phyloP scores from a whole-genome alignment of 2,888 invertebrate genomes.

The Elgonia sp. region DNA sequence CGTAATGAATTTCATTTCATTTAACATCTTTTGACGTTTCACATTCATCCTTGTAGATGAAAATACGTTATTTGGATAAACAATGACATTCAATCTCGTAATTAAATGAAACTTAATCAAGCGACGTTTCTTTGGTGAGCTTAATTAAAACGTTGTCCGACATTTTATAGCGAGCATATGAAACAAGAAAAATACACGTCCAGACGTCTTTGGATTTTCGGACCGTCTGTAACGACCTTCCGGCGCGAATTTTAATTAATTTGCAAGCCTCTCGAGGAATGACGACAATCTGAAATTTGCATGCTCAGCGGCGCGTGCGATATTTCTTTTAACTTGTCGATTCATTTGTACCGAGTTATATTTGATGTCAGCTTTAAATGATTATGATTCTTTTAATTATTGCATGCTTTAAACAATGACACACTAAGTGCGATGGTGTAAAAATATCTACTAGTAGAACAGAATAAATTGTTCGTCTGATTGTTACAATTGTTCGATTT shows the following conservation, averaged over 20 bases:
- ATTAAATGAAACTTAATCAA: constrained; percentile 58
- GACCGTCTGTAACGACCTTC: constrained; percentile 39
- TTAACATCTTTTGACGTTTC: constrained; percentile 40
- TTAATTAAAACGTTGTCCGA: constrained; percentile 56
- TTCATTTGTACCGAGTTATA: constrained; percentile 27
- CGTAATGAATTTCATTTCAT: constrained; percentile 38
- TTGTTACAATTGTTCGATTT: not conserved
- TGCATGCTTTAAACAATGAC: not conserved
- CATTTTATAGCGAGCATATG: constrained; percentile 44
- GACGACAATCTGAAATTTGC: constrained; percentile 27
- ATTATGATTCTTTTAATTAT: not conserved
- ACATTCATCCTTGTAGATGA: constrained; percentile 25
- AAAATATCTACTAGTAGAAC: not conserved
- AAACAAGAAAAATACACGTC: constrained; percentile 35
- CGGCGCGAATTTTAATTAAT: constrained; percentile 59
- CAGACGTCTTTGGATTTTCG: constrained; percentile 40
- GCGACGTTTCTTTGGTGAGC: constrained; percentile 43
- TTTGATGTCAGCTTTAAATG: not conserved
- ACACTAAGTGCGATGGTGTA: not conserved
- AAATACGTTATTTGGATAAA: constrained; percentile 50
- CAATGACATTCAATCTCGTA: constrained; percentile 58
- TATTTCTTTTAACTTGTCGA: constrained; percentile 40
- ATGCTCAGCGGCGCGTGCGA: constrained; percentile 29
- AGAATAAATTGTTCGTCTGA: not conserved
- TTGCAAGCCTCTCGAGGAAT: constrained; percentile 29